Conservation (phyloP, 2,113 vertebrate genomes). For the Percopsis transmontana region DNA sequence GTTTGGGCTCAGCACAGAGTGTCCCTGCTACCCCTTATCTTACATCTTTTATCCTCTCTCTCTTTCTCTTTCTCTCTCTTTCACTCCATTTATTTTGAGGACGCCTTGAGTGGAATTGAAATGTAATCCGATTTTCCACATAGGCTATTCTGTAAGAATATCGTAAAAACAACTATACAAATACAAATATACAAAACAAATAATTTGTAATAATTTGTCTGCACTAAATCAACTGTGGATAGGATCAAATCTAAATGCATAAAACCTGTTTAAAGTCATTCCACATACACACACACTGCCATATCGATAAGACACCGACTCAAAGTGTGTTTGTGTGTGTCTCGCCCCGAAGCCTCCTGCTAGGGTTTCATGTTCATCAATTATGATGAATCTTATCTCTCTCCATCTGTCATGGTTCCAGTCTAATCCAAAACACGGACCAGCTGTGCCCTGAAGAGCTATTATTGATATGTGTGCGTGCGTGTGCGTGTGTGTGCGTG, state of each 20-base stretch:
- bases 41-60: conserved; percentile 11
- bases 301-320: conserved; percentile 24
- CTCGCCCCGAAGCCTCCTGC: background rate
- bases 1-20: conserved; percentile 62
- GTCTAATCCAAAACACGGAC: conserved; percentile 31
- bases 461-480: conserved; percentile 26
- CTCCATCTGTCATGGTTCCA: conserved; percentile 34
- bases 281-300: conserved; percentile 22
- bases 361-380: conserved; percentile 22
- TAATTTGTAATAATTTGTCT: too few relatives aligned
- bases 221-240: conserved; percentile 1
- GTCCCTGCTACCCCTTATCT: conserved; percentile 50
- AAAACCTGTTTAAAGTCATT: conserved; percentile 14
- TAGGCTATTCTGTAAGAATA: background rate
- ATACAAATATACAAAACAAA: too few relatives aligned
- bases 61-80: conserved; percentile 11
- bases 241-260: conserved; percentile 51
- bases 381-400: conserved; percentile 10
- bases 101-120: background rate
- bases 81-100: conserved; percentile 14
- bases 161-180: too few relatives aligned
- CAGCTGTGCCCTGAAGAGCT: conserved; percentile 49
- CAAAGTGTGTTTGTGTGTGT: conserved; percentile 14
- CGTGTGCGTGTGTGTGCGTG: background rate
- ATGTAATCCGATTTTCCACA: background rate